Conservation (phyloP, 2,797 vertebrate species). For the Enteromius argenteus region DNA sequence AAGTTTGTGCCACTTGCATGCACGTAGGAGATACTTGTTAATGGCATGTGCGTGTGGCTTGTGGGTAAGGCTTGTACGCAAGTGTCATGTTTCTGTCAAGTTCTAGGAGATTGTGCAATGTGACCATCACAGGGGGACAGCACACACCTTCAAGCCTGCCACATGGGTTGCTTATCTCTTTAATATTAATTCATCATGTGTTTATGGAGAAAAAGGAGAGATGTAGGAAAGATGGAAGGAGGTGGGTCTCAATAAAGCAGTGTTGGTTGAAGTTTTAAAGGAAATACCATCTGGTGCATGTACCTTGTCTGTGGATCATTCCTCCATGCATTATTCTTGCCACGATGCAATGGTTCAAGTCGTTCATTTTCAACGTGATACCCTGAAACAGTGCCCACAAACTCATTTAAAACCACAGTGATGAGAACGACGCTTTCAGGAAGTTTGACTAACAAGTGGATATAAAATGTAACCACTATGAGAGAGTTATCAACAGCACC, state of each 20-base stretch:
- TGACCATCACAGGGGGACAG: background rate
- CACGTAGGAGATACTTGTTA: background rate
- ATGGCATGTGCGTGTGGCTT: conserved; percentile 14
- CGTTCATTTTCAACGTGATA: conserved; percentile 99
- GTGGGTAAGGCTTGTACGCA: background rate
- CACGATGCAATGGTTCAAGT: conserved; percentile 96
- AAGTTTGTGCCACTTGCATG: background rate
- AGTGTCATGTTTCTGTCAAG: background rate
- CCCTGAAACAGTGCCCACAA: conserved; percentile 76
- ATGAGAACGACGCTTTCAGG: background rate
- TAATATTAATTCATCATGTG: background rate
- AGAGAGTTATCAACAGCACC: background rate
- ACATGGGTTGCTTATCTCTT: background rate
- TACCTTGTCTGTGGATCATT: conserved; percentile 99
- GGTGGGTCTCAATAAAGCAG: background rate
- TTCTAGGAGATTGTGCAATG: background rate
- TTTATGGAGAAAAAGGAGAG: background rate
- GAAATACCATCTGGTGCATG: background rate
- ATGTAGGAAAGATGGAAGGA: background rate
- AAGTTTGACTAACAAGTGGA: background rate
- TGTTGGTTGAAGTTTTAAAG: background rate
- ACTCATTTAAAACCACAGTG: background rate
- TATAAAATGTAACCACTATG: background rate
- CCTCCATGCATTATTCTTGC: conserved; percentile 98
- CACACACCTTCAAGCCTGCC: background rate